Conservation (phyloP, 1,140 invertebrate species). For the Geopemphigus sp. region DNA sequence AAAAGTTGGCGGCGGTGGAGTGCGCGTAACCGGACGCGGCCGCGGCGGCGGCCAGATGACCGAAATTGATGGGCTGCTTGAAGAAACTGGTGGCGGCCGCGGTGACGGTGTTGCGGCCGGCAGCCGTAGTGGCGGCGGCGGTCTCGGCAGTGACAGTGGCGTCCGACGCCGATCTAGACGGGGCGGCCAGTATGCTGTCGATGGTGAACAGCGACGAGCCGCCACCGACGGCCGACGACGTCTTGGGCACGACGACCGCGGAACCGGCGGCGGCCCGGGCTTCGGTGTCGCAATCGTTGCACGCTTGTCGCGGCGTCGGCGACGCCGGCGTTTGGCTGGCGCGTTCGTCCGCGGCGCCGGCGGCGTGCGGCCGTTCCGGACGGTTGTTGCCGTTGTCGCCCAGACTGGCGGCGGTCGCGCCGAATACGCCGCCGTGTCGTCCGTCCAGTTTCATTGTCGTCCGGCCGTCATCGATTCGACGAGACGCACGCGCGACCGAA, state of each 20-base stretch:
- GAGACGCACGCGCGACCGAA: too few relatives aligned
- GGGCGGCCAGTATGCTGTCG: slow-evolving; percentile 71
- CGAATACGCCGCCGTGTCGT: neutral
- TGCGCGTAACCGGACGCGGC: slow-evolving; percentile 60
- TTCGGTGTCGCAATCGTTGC: slow-evolving; percentile 54
- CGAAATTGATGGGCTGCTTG: slow-evolving; percentile 60
- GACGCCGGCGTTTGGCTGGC: slow-evolving; percentile 51
- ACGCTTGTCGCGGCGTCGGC: slow-evolving; percentile 51
- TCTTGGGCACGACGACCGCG: slow-evolving; percentile 17
- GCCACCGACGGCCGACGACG: slow-evolving; percentile 25
- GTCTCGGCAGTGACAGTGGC: slow-evolving; percentile 57
- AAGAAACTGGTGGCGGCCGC: slow-evolving; percentile 58
- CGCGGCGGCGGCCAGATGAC: slow-evolving; percentile 59
- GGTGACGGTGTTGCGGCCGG: slow-evolving; percentile 57
- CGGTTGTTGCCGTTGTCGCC: neutral
- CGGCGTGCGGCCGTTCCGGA: neutral
- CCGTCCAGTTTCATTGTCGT: slow-evolving; percentile 32
- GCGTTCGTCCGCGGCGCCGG: neutral
- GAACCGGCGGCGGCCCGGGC: neutral
- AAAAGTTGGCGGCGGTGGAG: slow-evolving; percentile 68
- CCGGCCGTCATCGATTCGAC: neutral
- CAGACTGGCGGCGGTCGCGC: neutral
- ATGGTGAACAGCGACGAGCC: slow-evolving; percentile 64
- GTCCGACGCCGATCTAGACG: slow-evolving; percentile 57
- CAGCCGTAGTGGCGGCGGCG: slow-evolving; percentile 56